Evolutionary conservation across 2,888 invertebrate genomes (phyloP).

Genomic region (Salticus scenicus): DNA sequence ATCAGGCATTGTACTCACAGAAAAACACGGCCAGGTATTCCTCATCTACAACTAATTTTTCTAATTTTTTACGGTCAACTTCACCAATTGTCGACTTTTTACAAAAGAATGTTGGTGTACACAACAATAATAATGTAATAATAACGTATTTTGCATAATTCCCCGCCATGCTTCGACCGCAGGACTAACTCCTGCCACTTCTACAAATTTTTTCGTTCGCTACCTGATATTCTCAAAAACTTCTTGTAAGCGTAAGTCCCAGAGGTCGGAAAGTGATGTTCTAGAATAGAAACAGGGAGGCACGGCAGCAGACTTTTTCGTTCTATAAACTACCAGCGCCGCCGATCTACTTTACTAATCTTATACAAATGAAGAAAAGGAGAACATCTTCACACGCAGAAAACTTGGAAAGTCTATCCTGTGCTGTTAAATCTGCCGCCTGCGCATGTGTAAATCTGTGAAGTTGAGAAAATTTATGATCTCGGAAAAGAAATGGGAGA

Average conservation of each 20-base stretch:
- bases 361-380: not conserved
- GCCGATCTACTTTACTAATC: not conserved
- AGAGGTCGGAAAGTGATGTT: slow-evolving; percentile 30
- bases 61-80: slow-evolving; percentile 94
- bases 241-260: not conserved
- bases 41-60: slow-evolving; percentile 90
- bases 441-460: too few species aligned
- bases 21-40: slow-evolving; percentile 96
- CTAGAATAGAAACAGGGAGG: slow-evolving; percentile 32
- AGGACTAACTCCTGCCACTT: slow-evolving; percentile 1
- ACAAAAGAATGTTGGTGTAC: too few species aligned
- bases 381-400: not conserved
- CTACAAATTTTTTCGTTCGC: slow-evolving; percentile 31
- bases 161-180: not conserved
- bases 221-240: slow-evolving; percentile 40
- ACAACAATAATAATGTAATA: too few species aligned
- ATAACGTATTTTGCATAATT: too few species aligned
- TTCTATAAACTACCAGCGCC: not conserved
- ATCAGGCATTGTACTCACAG: slow-evolving; percentile 84
- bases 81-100: slow-evolving; percentile 82
- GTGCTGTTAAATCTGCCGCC: too few species aligned
- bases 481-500: too few species aligned
- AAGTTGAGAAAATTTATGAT: too few species aligned
- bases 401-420: not conserved
- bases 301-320: not conserved